Percentiles rank a stretch among this genome's conserved stretches.
Evolutionary conservation across 1,140 invertebrate species (phyloP).

Genomic region (Drosophila guanche): DNA sequence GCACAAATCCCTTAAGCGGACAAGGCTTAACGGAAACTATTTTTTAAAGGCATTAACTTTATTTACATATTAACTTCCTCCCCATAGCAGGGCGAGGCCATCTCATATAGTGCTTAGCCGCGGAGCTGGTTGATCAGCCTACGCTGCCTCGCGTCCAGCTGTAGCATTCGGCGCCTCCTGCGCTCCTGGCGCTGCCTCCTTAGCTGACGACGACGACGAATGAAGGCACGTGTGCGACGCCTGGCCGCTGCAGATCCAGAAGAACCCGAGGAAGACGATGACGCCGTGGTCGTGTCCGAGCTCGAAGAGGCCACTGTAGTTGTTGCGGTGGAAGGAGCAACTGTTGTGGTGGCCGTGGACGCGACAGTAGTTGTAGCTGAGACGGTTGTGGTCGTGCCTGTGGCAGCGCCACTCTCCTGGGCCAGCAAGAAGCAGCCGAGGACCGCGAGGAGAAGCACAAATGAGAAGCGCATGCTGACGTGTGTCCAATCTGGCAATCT

Average conservation of each 20-base stretch:
- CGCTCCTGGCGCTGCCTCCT: conserved; percentile 16
- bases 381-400: not conserved
- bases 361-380: not conserved
- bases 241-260: conserved; percentile 23
- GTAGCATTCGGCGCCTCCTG: conserved; percentile 21
- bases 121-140: conserved; percentile 24
- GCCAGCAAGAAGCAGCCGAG: conserved; percentile 21
- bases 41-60: not conserved
- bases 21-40: no score
- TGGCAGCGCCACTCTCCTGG: conserved; percentile 3
- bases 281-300: conserved; percentile 2
- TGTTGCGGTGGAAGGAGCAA: conserved; percentile 1
- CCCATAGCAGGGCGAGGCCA: no score
- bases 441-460: conserved; percentile 16
- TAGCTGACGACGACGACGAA: conserved; percentile 27
- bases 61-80: not conserved
- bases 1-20: no score
- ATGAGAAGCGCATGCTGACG: conserved; percentile 34
- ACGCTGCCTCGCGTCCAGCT: conserved; percentile 16
- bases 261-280: conserved; percentile 15
- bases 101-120: conserved; percentile 7
- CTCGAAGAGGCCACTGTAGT: not conserved
- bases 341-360: conserved; percentile 7
- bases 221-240: conserved; percentile 19
- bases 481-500: not conserved